Evolutionary conservation across 2,113 vertebrate genomes (phyloP).

Genomic region (Romanogobio albipinnatus): DNA sequence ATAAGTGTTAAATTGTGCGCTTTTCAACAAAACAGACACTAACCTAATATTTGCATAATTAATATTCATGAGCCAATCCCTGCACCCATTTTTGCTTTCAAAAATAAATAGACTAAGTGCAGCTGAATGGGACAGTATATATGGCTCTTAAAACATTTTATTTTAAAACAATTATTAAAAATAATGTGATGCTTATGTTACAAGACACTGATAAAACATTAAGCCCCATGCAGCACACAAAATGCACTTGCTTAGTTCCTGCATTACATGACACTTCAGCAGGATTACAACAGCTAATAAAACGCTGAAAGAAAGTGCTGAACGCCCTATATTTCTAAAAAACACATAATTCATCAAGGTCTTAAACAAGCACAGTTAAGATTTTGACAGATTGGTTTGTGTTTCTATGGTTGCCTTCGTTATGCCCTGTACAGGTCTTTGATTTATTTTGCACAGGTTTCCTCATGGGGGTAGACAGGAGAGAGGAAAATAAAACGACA

Average conservation of each 20-base stretch:
- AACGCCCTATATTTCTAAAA: neutral
- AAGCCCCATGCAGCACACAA: neutral
- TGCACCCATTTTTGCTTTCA: neutral
- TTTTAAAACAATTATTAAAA: neutral
- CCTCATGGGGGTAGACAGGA: neutral
- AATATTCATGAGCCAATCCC: neutral
- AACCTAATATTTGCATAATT: neutral
- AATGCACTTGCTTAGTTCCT: neutral
- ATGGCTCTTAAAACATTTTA: too few species aligned
- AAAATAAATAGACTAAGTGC: neutral
- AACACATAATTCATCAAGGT: conserved; percentile 23
- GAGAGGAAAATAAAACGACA: neutral
- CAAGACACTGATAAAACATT: neutral
- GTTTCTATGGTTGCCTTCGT: neutral
- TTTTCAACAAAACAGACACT: neutral
- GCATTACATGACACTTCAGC: conserved; percentile 1
- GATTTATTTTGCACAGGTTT: neutral
- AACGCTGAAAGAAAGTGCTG: neutral
- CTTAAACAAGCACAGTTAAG: conserved; percentile 9
- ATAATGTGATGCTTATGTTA: neutral
- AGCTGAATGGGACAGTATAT: too few species aligned
- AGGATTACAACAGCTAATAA: conserved; percentile 33
- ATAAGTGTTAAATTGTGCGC: too few species aligned
- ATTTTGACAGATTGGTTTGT: neutral
- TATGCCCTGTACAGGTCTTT: neutral